Base-by-base conservation (phyloP, 2,797 vertebrate genomes). In the Molossus molossus region DNA sequence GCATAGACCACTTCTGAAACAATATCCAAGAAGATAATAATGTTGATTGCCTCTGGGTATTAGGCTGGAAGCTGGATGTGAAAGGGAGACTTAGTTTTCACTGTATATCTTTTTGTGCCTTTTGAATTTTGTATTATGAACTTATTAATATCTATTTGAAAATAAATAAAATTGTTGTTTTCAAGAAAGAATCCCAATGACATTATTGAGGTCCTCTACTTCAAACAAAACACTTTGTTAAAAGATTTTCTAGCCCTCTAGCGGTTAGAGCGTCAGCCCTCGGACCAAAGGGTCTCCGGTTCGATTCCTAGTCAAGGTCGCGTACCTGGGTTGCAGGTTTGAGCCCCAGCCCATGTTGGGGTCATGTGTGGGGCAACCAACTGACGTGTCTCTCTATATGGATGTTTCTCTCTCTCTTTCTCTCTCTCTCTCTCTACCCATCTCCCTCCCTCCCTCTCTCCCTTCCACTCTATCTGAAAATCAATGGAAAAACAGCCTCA, bases 111-210 rank as follows among this genome's bases (percentile, higher is more conserved):
- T 85, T 84, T 65, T 67, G 29, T 82, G 60, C 37, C 29, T 64
- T 75, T 94, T 12, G 10, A 86, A 60, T 76, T 67, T 75, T 75
- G 48, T 82, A 27, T 82, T 88, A 13, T 84, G 27, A 72, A 20
- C 12, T 90, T 79, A 64, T 90, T 23, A 86, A 70, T 77, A 67
- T 77, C 15, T 69, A 73, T 65, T 67, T 89, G 8, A 64, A 82
- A 76, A 50, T 64, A 90, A 70, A 85, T 40, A 83, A 89, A 50
- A 53, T 50, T 70, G 48, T 73, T 91, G 13, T 57, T 86, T 85
- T 55, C 45, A 84, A 69, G 60, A 70, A 90, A 85, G 45, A 65
- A 62, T 64, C 27, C 53, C 57, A 94, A 9, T 72, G 81, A 86
- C 29, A 82, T 64, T 65, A 50, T 14, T 33, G 45, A 90, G 27